Evolutionary conservation across 2,113 vertebrate genomes (phyloP).

Genomic region (Apaloderma vittatum): DNA sequence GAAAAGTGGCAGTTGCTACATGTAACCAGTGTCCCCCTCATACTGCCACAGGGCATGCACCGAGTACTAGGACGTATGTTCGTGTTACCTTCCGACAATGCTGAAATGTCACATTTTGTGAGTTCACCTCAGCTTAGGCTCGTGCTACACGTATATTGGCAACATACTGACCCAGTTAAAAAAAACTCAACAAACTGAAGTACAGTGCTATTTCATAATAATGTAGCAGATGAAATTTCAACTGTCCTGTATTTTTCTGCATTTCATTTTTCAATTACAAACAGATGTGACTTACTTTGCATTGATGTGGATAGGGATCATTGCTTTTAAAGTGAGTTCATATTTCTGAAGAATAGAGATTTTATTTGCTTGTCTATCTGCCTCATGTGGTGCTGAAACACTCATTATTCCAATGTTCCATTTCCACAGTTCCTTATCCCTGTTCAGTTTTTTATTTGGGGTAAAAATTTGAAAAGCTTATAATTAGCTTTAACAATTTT

Average conservation of each 20-base stretch:
- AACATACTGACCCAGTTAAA: not conserved
- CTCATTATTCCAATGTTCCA: not conserved
- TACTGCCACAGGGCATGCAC: not conserved
- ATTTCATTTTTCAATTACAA: not conserved
- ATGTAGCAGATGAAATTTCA: not conserved
- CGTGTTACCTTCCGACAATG: not conserved
- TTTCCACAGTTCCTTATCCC: not conserved
- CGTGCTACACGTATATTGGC: not conserved
- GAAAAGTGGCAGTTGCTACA: not conserved
- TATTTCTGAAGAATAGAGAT: constrained; percentile 74
- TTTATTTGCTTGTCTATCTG: not conserved
- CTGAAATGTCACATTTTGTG: not conserved
- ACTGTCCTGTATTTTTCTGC: not conserved
- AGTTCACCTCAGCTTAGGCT: not conserved
- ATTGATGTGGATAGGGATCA: constrained; percentile 67
- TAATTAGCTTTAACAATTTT: not conserved
- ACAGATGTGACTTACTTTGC: constrained; percentile 44
- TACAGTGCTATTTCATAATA: not conserved
- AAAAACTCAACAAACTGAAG: not conserved
- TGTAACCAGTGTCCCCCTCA: not conserved
- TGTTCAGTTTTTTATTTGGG: not conserved
- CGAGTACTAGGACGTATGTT: not conserved
- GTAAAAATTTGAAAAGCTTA: not conserved
- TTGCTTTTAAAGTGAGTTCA: constrained; percentile 74
- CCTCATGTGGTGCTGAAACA: constrained; percentile 8